Conservation (phyloP, 1,140 invertebrate genomes). For the Nasonia longicornis region DNA sequence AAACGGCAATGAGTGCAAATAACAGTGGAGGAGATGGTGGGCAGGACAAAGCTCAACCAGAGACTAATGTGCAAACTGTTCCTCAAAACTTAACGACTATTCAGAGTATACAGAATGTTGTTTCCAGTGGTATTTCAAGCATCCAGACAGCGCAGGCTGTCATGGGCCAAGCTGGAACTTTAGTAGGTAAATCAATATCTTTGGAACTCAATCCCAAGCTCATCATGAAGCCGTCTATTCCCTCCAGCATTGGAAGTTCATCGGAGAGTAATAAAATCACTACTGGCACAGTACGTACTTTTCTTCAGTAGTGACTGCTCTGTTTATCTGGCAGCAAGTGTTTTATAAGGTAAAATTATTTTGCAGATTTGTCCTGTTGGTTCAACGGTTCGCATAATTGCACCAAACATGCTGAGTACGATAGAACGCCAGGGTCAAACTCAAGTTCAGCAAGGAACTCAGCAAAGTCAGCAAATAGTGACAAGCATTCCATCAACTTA, state of each 20-base stretch:
- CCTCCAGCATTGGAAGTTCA: slow-evolving; percentile 56
- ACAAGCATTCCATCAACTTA: slow-evolving; percentile 60
- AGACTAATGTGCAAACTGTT: slow-evolving; percentile 58
- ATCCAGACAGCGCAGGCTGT: slow-evolving; percentile 56
- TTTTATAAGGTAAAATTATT: background rate
- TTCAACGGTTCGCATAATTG: slow-evolving; percentile 64
- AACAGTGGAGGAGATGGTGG: slow-evolving; percentile 20
- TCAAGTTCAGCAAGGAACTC: slow-evolving; percentile 54
- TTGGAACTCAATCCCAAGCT: slow-evolving; percentile 65
- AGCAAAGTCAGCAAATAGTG: slow-evolving; percentile 60
- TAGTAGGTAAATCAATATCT: slow-evolving; percentile 65
- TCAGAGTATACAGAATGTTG: slow-evolving; percentile 60
- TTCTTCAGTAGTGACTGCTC: background rate
- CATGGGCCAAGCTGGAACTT: slow-evolving; percentile 54
- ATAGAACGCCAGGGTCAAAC: slow-evolving; percentile 61
- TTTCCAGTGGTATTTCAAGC: slow-evolving; percentile 56
- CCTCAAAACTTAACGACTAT: slow-evolving; percentile 63
- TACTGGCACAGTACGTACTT: slow-evolving; percentile 58
- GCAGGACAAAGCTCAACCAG: slow-evolving; percentile 59
- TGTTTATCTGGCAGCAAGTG: background rate
- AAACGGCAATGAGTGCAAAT: slow-evolving; percentile 42
- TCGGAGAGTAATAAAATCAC: slow-evolving; percentile 64
- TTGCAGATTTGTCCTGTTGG: slow-evolving; percentile 64
- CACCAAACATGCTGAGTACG: slow-evolving; percentile 62
- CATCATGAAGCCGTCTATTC: slow-evolving; percentile 60